Evolutionary conservation across 2,113 vertebrate genomes (phyloP).

Genomic region (Nicator chloris): DNA sequence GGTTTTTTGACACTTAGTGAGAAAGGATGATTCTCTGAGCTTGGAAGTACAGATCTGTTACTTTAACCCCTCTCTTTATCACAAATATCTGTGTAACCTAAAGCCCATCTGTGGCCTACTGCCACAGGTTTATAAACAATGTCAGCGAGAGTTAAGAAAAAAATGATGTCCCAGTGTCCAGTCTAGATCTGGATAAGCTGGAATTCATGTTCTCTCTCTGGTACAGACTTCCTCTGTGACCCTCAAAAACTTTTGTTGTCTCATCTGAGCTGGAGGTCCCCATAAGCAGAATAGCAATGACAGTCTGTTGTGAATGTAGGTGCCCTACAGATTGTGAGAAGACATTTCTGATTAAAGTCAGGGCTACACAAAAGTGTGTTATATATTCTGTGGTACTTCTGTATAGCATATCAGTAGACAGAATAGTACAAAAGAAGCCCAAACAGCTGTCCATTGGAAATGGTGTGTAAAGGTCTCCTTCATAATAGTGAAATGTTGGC

Average conservation of each 20-base stretch:
- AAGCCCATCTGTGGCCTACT: background rate
- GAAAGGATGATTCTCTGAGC: background rate
- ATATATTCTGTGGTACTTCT: background rate
- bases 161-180: background rate
- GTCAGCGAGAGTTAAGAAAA: background rate
- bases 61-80: background rate
- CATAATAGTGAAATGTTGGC: background rate
- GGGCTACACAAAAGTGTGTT: background rate
- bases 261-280: fast-evolving
- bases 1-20: background rate
- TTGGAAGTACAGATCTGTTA: background rate
- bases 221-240: background rate
- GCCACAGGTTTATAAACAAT: background rate
- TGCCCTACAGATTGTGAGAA: background rate
- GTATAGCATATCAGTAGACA: background rate
- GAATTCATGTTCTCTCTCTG: background rate
- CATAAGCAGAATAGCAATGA: background rate
- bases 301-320: background rate
- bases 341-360: background rate
- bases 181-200: background rate
- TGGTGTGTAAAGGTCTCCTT: background rate
- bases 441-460: background rate
- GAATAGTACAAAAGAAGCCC: background rate
- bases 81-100: background rate
- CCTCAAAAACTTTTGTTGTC: background rate